Percentiles rank a stretch among this genome's conserved stretches.
These are phyloP conservation scores for Camponotus vicinus DNA, from an alignment of 1,140 invertebrate genomes.

Conservation along the genomic window DNA sequence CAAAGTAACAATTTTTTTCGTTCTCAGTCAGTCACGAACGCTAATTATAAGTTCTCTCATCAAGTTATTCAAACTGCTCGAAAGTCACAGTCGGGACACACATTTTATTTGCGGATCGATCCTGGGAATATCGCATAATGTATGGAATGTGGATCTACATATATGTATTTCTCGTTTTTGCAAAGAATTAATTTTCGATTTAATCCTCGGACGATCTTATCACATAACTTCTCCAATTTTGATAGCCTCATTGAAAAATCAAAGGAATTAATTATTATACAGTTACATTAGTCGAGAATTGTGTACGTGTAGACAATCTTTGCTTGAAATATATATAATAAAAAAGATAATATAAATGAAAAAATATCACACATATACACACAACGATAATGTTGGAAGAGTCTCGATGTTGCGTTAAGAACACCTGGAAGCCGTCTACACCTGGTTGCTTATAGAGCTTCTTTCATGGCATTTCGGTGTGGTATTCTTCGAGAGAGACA, in stretches of 20 bases:
- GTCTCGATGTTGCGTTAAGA: conserved; percentile 5
- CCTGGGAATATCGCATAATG: conserved; percentile 2
- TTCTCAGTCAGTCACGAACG: too few relatives aligned
- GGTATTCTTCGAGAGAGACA: conserved; percentile 25
- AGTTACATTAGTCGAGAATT: background rate
- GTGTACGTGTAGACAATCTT: background rate
- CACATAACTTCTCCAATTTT: background rate
- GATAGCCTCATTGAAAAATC: background rate
- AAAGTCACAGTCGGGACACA: background rate
- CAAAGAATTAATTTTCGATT: conserved; percentile 10
- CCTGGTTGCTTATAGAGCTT: conserved; percentile 44
- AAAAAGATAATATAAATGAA: background rate
- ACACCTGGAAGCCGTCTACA: conserved; percentile 58
- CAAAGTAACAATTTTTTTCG: conserved; percentile 25
- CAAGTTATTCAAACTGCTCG: conserved; percentile 1
- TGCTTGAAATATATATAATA: background rate
- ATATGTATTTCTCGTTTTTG: background rate
- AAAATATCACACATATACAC: background rate
- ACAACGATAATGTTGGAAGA: background rate
- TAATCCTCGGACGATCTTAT: too few relatives aligned
- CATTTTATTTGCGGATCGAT: conserved; percentile 17
- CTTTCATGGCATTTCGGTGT: conserved; percentile 21
- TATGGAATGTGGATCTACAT: background rate
- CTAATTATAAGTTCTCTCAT: conserved; percentile 17
- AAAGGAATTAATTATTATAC: background rate